Evolutionary conservation across 2,113 vertebrate genomes (phyloP), one percentile per base, ranked within the genome.

Genomic region (Tragelaphus strepsiceros): DNA sequence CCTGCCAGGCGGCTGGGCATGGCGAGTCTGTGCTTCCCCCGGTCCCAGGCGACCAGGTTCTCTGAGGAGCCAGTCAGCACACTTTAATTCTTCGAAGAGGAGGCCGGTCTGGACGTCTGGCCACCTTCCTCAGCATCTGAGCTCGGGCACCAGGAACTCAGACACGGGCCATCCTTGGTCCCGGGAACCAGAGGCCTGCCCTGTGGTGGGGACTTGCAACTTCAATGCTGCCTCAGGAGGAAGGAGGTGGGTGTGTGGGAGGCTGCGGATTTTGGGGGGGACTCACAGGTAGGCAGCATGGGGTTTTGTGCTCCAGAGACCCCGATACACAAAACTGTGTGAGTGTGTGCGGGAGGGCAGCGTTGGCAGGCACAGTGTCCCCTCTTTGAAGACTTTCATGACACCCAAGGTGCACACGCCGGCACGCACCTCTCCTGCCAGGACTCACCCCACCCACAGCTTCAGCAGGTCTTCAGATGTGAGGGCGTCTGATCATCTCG

Each of bases 121-220:
- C 39, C 30, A 19, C 3, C 39, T 22, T 14, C n/a, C 64, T 78
- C 30, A 6, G 14, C 15, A 21, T 54, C 78, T 10, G 32, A 67
- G 35, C 21, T 39, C 3, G 0, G 39, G 78, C 11, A 11, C 9
- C 39, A 39, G 84, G 96, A 26, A 32, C 32, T 61, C 28, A n/a
- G 14, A 54, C 9, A 0, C 16, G 5, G 46, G 26, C 22, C 4
- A 1, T 26, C 4, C 8, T 6, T 39, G 35, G 15, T 67, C 46
- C 43, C 30, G 51, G 51, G 89, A 43, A 13, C 46, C 13, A 0
- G 51, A n/a, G 54, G 11, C 6, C 6, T 9, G 3, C 24, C 56
- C 78, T 6, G 12, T 1, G 1, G 26, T 16, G 49, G 19, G 15
- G 9, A 43, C 2, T 58, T 16, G 49, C 17, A 5, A 49, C 56